Evolutionary conservation across 1,140 invertebrate species (phyloP).

Genomic region (Leptinotarsa texana): DNA sequence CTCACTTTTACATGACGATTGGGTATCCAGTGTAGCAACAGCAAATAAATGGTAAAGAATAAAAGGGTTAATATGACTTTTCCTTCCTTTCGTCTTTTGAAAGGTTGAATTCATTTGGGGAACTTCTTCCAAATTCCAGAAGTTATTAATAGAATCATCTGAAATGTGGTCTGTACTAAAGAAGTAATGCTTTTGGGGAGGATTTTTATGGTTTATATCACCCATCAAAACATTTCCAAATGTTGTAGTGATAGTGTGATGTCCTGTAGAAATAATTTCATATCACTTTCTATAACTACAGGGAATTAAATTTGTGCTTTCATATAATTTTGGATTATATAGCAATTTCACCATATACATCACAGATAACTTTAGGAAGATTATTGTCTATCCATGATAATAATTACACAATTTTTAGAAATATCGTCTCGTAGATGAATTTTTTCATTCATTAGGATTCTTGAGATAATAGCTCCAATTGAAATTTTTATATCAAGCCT

Average conservation of each 20-base stretch:
- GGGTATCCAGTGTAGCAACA: constrained; percentile 85
- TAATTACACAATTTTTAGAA: too few relatives aligned
- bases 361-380: background rate
- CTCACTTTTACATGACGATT: constrained; percentile 92
- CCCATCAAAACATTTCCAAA: background rate
- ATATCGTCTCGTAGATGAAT: background rate
- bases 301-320: constrained; percentile 13
- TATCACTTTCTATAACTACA: too few relatives aligned
- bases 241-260: background rate
- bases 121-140: background rate
- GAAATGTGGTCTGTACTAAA: background rate
- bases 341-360: background rate
- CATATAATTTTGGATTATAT: background rate
- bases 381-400: background rate
- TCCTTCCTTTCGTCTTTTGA: background rate
- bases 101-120: background rate
- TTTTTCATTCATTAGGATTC: background rate
- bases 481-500: background rate
- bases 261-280: too few relatives aligned
- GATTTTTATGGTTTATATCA: background rate
- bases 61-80: background rate
- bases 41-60: constrained; percentile 67
- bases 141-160: background rate
- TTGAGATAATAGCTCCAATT: background rate
- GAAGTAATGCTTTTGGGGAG: background rate